phyloP scores from a whole-genome alignment of 2,113 vertebrate species.

The Nycticorax nycticorax region DNA sequence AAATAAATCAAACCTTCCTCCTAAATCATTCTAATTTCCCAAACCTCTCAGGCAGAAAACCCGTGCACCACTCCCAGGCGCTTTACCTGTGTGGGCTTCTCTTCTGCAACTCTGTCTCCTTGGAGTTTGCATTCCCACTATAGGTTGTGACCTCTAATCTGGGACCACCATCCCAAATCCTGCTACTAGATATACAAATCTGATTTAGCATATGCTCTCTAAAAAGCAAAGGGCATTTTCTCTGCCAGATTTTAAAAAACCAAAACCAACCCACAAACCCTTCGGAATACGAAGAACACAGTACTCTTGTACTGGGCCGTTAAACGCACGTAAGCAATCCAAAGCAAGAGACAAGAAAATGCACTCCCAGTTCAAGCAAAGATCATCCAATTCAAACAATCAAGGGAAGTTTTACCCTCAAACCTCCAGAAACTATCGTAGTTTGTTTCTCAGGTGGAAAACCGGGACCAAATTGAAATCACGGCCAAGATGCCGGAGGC shows the following conservation, averaged over 20 bases:
- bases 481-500: accelerated
- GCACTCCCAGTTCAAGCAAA: neutral
- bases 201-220: neutral
- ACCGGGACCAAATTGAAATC: neutral
- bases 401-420: neutral
- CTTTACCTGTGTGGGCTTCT: neutral
- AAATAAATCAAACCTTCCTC: neutral
- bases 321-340: neutral
- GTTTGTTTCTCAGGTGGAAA: neutral
- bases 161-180: neutral
- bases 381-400: neutral
- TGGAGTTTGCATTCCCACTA: neutral
- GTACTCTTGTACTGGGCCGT: neutral
- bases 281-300: neutral
- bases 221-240: neutral
- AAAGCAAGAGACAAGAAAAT: neutral
- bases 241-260: neutral
- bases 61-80: accelerated
- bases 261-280: neutral
- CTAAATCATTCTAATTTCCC: neutral
- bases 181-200: neutral
- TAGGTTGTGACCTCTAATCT: neutral
- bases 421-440: accelerated
- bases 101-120: neutral
- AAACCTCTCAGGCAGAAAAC: neutral